These are phyloP conservation scores for Syrista parreyssii DNA, from an alignment of 2,888 invertebrate species.

Conservation along the genomic window DNA sequence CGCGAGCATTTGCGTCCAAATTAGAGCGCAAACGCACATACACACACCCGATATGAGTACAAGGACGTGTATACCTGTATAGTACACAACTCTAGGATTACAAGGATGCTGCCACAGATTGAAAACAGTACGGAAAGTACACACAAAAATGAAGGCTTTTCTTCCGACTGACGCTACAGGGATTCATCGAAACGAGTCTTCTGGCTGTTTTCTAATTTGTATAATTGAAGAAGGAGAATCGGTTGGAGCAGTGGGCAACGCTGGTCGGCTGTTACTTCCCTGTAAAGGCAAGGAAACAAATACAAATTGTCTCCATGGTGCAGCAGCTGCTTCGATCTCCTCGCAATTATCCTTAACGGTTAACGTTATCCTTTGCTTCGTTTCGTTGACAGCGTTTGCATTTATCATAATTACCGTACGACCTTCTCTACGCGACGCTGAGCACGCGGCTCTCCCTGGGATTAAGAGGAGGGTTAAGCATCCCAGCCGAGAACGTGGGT, in stretches of 20 bases:
- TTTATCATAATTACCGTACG: background rate
- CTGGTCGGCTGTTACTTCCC: too few species aligned
- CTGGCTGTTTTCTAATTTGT: background rate
- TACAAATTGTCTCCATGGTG: background rate
- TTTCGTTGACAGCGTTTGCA: background rate
- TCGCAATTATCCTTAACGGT: too few species aligned
- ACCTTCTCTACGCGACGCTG: background rate
- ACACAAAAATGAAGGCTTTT: background rate
- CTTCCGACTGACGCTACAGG: background rate
- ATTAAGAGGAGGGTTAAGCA: background rate
- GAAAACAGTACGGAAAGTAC: background rate
- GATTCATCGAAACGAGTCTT: background rate
- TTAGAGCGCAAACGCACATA: slow-evolving; percentile 35
- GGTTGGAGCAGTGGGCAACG: too few species aligned
- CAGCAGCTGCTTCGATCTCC: background rate
- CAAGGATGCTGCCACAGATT: background rate
- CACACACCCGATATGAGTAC: background rate
- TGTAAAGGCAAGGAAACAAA: background rate
- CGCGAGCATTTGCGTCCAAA: slow-evolving; percentile 28
- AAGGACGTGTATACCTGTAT: too few species aligned
- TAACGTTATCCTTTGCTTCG: background rate
- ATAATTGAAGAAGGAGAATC: too few species aligned
- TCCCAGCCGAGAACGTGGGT: background rate
- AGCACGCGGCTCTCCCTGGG: background rate
- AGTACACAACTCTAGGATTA: background rate